These are phyloP conservation scores for Podarcis cretensis DNA, from an alignment of 2,113 vertebrate genomes.

Conservation along the genomic window DNA sequence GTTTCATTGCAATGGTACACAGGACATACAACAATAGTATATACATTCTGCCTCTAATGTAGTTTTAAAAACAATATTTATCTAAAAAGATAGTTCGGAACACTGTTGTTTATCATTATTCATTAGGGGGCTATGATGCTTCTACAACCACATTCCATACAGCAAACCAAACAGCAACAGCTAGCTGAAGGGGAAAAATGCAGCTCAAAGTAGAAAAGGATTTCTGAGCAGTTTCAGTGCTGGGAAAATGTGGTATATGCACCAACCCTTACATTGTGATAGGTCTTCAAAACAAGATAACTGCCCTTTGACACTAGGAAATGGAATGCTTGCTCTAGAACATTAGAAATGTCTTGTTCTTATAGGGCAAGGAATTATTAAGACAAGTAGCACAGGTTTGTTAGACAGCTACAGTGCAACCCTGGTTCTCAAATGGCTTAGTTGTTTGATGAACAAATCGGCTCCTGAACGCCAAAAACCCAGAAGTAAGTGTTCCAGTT, in stretches of 20 bases:
- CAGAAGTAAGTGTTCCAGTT: too few species aligned
- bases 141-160: too few species aligned
- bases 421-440: too few species aligned
- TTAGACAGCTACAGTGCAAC: not conserved
- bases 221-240: not conserved
- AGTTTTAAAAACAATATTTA: not conserved
- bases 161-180: not conserved
- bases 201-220: not conserved
- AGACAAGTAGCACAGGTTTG: not conserved
- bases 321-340: not conserved
- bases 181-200: not conserved
- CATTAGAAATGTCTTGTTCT: not conserved
- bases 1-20: too few species aligned
- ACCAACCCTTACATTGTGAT: not conserved
- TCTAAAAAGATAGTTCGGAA: not conserved
- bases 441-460: too few species aligned
- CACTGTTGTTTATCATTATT: not conserved
- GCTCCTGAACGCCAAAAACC: too few species aligned
- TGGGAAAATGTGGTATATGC: not conserved
- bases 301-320: not conserved
- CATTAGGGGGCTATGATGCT: not conserved
- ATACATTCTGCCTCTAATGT: too few species aligned
- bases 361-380: not conserved
- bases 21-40: too few species aligned
- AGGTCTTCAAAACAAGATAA: not conserved